Percentiles rank a stretch among this genome's conserved stretches.
phyloP scores from a whole-genome alignment of 2,888 invertebrate genomes.

The Deladenus siricidicola region DNA sequence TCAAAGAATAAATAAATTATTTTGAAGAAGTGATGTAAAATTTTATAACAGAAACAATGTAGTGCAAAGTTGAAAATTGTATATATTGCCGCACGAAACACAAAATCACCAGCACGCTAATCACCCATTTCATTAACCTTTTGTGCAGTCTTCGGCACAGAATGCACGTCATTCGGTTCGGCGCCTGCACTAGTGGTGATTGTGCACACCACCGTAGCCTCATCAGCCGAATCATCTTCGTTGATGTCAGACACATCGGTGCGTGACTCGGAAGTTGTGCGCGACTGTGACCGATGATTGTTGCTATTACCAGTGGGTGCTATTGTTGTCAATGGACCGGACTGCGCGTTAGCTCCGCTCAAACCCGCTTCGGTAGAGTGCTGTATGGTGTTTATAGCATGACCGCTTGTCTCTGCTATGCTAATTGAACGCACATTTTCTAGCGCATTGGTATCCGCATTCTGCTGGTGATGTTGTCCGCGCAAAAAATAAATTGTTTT shows the following conservation, averaged over 20 bases:
- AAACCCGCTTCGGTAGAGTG: neutral
- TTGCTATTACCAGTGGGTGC: too few relatives aligned
- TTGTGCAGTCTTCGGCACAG: too few relatives aligned
- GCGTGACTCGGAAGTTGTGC: conserved; percentile 33
- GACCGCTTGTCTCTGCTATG: neutral
- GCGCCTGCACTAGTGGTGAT: too few relatives aligned
- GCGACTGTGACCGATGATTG: conserved; percentile 19
- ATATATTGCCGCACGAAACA: too few relatives aligned
- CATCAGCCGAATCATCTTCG: conserved; percentile 21
- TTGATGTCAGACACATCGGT: conserved; percentile 44
- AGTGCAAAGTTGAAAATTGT: too few relatives aligned
- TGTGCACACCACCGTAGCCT: neutral
- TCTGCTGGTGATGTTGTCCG: neutral
- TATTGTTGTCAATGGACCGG: too few relatives aligned
- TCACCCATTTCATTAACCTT: conserved; percentile 12
- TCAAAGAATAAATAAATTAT: too few relatives aligned
- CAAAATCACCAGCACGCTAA: neutral
- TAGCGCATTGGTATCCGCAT: neutral
- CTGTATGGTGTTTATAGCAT: too few relatives aligned
- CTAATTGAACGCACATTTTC: neutral
- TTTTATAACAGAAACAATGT: too few relatives aligned
- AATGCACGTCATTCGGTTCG: neutral
- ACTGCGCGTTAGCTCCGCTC: neutral
- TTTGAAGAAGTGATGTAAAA: too few relatives aligned
- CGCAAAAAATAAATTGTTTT: conserved; percentile 8